phyloP scores from a whole-genome alignment of 2,113 vertebrate species.

The Sapayoa aenigma region DNA sequence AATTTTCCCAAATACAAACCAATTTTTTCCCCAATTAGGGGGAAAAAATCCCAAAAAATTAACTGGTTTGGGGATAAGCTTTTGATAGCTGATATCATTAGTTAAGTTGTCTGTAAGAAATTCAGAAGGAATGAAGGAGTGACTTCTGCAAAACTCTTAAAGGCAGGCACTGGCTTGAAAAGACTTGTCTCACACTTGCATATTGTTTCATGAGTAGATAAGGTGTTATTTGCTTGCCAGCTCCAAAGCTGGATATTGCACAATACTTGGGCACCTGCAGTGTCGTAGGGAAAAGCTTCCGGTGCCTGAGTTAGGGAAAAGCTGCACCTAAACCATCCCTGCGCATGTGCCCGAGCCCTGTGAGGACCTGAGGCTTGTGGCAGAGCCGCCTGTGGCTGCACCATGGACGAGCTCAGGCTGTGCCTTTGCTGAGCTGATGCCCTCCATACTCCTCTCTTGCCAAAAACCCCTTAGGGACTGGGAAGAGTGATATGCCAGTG shows the following conservation, averaged over 20 bases:
- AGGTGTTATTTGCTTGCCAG: background rate
- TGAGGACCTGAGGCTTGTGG: background rate
- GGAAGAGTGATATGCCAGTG: accelerated
- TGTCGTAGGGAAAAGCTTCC: background rate
- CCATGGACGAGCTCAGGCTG: accelerated
- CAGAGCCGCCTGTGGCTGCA: accelerated
- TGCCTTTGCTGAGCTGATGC: background rate
- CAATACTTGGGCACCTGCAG: background rate
- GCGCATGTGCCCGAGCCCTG: accelerated
- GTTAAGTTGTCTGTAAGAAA: background rate
- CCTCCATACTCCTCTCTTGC: background rate
- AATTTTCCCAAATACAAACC: too few relatives aligned
- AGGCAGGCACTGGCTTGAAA: background rate
- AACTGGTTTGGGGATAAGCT: background rate
- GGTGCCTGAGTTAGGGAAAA: background rate
- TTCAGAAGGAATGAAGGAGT: background rate
- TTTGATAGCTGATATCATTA: background rate
- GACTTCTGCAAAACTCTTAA: background rate
- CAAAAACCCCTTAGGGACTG: background rate
- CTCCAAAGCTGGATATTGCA: background rate
- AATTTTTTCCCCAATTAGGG: background rate
- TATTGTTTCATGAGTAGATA: background rate
- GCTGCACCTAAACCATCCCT: background rate
- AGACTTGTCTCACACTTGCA: background rate
- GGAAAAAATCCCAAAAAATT: background rate